phyloP scores from a whole-genome alignment of 2,888 invertebrate genomes.

The Diogma glabrata region DNA sequence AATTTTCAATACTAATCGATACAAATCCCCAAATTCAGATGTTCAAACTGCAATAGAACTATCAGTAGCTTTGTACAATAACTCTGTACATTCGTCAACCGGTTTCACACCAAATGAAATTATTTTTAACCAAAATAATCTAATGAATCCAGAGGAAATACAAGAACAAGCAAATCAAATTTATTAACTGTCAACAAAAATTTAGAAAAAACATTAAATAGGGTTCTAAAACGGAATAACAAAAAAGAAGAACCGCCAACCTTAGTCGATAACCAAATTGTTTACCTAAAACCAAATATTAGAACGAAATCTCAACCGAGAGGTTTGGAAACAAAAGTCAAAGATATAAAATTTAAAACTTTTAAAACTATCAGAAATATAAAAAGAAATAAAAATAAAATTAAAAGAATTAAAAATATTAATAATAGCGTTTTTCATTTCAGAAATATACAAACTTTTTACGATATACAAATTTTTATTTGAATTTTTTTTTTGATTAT shows the following conservation, averaged over 20 bases:
- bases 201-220: neutral
- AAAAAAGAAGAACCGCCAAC: neutral
- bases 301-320: neutral
- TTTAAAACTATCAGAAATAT: neutral
- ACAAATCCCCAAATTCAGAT: neutral
- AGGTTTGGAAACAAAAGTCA: neutral
- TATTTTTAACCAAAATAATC: neutral
- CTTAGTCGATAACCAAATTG: neutral
- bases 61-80: neutral
- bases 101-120: neutral
- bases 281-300: neutral
- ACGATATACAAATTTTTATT: no score
- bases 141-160: neutral
- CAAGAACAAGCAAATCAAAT: neutral
- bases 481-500: no score
- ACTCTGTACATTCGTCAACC: neutral
- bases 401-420: no score
- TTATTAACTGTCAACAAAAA: neutral
- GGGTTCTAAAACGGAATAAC: neutral
- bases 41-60: neutral
- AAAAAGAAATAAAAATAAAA: neutral
- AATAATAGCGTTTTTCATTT: no score
- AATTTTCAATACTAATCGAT: neutral
- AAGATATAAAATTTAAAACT: neutral
- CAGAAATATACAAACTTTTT: no score